Base-by-base conservation (phyloP, 2,888 invertebrate species). In the Drosophila pseudotakahashii region DNA sequence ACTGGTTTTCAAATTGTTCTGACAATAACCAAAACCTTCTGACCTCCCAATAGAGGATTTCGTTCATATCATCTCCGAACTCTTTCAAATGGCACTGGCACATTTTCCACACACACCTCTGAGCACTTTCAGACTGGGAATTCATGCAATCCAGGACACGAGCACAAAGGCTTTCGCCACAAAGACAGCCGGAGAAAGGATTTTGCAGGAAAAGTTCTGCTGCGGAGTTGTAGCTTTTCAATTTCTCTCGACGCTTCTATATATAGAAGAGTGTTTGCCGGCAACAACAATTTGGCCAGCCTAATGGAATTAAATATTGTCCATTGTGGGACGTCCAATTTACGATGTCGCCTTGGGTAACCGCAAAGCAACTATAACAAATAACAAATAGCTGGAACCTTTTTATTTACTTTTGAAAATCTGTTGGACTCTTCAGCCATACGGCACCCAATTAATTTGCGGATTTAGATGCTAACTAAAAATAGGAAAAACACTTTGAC, bases 271-370 rank as follows among this genome's bases (percentile, higher is more conserved):
- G 66, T 66, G 66, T 66, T 72, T 76, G 63, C 44, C 57, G 23
- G 48, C 60, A 54, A 54, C 60, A 50, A 57, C 62, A 54, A 54
- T 60, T 74, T 69, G 77, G 61, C 60, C 66, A 53, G 55, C 58
- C 75, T 82, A 77, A 79, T 80, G 78, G 73, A 77, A 82, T 79
- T 73, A 73, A 60, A 75, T 68, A 61, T 66, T 60, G 58, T 60
- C 44, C 70, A 68, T 71, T 73, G 61, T 75, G 57, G 48, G 41
- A 47, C 41, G 64, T 66, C 64, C 64, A 70, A 69, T 78, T 63
- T 69, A 51, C 51, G 53, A 61, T 55, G 57, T 72, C 53, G 63
- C 63, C 57, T 32, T 47, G 48, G 54, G 42, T 50, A 39, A 36
- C 73, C 72, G 48, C 57, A 72, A 42, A 47, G 54, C n/a, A 55